These are phyloP conservation scores for Pitta sordida DNA, from an alignment of 2,113 vertebrate genomes.

Conservation along the genomic window DNA sequence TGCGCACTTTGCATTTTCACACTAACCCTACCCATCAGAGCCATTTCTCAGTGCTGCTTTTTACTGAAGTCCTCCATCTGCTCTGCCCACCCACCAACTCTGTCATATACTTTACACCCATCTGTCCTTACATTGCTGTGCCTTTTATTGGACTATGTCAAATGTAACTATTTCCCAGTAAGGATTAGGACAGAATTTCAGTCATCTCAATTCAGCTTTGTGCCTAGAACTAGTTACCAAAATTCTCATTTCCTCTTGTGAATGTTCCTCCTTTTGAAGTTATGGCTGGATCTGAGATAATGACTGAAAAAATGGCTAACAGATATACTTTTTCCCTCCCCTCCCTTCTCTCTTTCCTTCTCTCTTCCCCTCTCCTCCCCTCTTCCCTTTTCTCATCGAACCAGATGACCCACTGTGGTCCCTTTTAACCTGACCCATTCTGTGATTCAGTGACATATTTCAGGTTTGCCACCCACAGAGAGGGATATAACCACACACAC, in stretches of 20 bases:
- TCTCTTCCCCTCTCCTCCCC: too few relatives aligned
- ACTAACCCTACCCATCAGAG: background rate
- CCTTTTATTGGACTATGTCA: background rate
- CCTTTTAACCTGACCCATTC: background rate
- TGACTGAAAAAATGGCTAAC: background rate
- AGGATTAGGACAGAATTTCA: background rate
- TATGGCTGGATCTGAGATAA: background rate
- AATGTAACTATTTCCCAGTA: background rate
- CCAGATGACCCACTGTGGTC: background rate
- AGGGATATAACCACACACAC: background rate
- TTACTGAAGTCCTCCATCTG: background rate
- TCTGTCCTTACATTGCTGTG: background rate
- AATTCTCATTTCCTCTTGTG: background rate
- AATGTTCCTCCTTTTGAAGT: background rate
- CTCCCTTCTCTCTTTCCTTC: fast-evolving
- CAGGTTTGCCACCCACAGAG: background rate
- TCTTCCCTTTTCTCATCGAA: fast-evolving
- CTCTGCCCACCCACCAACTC: background rate
- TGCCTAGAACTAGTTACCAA: background rate
- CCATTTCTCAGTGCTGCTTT: background rate
- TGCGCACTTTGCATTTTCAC: background rate
- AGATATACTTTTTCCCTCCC: background rate
- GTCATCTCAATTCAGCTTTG: background rate
- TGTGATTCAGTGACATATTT: background rate
- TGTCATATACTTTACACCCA: background rate